phyloP scores from a whole-genome alignment of 2,797 vertebrate genomes.

The Salarias fasciatus region DNA sequence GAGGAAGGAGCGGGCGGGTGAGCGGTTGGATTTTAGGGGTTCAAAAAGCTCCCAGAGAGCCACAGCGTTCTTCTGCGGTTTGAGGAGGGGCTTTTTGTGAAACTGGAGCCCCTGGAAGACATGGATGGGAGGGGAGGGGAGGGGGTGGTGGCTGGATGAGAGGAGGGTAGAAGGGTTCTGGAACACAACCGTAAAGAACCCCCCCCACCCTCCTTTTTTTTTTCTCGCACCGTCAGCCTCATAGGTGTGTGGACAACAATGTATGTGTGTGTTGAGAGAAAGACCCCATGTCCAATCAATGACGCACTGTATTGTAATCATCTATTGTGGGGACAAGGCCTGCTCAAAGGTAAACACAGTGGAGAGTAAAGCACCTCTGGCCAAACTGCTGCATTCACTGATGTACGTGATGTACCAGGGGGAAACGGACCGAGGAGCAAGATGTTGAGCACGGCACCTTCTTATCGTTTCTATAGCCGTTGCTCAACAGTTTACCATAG shows the following conservation, averaged over 20 bases:
- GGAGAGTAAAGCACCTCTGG: constrained; percentile 30
- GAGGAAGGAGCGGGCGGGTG: constrained; percentile 25
- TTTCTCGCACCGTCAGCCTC: constrained; percentile 65
- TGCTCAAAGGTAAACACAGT: constrained; percentile 65
- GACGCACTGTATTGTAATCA: constrained; percentile 74
- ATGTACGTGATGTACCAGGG: constrained; percentile 2
- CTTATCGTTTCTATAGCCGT: constrained; percentile 37
- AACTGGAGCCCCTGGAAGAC: constrained; percentile 54
- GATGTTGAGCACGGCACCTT: constrained; percentile 36
- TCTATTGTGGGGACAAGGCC: constrained; percentile 51
- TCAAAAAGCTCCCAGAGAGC: constrained; percentile 67
- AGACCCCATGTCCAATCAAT: constrained; percentile 67
- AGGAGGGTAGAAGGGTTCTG: neutral
- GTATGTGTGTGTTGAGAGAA: constrained; percentile 40
- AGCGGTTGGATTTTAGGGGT: constrained; percentile 59
- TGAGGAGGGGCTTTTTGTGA: constrained; percentile 69
- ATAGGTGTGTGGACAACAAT: constrained; percentile 74
- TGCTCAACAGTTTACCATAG: constrained; percentile 53
- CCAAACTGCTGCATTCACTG: constrained; percentile 2
- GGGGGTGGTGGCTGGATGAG: neutral
- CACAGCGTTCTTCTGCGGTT: constrained; percentile 60
- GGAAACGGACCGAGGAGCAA: neutral
- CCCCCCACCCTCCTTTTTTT: constrained; percentile 23
- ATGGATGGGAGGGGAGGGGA: neutral
- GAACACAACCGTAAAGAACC: too few relatives aligned